Evolutionary conservation across 2,888 invertebrate species (phyloP).

Genomic region (Stramonita haemastoma): DNA sequence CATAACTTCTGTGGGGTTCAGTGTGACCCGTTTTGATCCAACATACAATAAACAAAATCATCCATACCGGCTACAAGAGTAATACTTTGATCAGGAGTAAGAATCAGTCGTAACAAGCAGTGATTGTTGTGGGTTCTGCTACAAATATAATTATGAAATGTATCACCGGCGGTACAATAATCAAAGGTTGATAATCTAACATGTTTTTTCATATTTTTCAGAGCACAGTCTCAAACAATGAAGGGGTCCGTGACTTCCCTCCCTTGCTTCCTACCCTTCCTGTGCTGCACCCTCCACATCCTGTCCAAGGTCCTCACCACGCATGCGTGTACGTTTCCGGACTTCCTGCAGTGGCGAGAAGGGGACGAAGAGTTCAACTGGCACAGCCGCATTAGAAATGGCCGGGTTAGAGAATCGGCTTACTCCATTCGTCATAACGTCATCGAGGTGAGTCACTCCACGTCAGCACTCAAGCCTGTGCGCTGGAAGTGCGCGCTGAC

Average conservation of each 20-base stretch:
- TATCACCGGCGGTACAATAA: not conserved
- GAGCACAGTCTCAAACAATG: not conserved
- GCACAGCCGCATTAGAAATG: constrained; percentile 48
- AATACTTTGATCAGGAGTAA: too few species aligned
- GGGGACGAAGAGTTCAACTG: constrained; percentile 46
- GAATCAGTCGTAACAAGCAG: not conserved
- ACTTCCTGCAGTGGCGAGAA: constrained; percentile 38
- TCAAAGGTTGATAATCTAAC: not conserved
- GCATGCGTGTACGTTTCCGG: constrained; percentile 48
- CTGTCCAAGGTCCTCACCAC: not conserved
- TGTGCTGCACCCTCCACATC: constrained; percentile 19
- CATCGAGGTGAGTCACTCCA: constrained; percentile 44
- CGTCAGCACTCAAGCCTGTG: not conserved
- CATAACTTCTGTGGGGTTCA: too few species aligned
- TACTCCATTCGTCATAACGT: constrained; percentile 46
- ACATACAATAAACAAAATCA: too few species aligned
- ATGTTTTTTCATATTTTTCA: not conserved
- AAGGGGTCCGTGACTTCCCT: not conserved
- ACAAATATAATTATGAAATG: not conserved
- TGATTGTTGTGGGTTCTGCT: not conserved
- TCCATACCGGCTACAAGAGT: too few species aligned
- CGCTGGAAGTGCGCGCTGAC: constrained; percentile 50
- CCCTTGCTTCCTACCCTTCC: not conserved
- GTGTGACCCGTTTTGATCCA: too few species aligned
- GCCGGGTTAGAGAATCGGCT: constrained; percentile 43